These are phyloP conservation scores for Rhagonycha fulva DNA, from an alignment of 2,888 invertebrate genomes.

Conservation along the genomic window DNA sequence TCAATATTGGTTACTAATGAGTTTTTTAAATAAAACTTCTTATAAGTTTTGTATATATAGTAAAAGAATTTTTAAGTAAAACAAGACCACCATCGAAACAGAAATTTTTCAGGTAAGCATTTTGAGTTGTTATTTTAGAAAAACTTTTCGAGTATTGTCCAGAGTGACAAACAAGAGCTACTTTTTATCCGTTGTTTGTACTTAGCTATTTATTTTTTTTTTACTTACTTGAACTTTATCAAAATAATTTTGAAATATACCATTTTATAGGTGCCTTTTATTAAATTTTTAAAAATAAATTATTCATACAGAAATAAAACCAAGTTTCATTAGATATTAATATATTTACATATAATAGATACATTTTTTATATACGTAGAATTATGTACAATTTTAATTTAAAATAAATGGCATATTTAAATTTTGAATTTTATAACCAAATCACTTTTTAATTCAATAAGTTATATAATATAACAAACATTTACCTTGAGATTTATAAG, in stretches of 20 bases:
- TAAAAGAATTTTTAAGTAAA: not conserved
- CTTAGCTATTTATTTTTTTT: not conserved
- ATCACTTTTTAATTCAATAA: conserved; percentile 15
- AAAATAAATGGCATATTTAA: conserved; percentile 13
- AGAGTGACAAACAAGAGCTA: not conserved
- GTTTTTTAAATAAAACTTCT: not conserved
- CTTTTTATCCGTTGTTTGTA: not conserved
- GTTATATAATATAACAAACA: conserved; percentile 15
- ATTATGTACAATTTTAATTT: conserved; percentile 19
- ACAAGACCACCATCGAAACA: not conserved
- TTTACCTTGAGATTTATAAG: conserved; percentile 22
- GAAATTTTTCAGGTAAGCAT: not conserved
- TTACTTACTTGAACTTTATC: not conserved
- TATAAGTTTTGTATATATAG: not conserved
- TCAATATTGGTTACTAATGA: not conserved
- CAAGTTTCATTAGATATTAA: conserved; percentile 3
- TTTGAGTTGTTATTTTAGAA: not conserved
- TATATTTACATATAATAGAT: conserved; percentile 25
- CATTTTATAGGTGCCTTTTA: not conserved
- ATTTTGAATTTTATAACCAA: conserved; percentile 13
- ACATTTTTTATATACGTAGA: conserved; percentile 25
- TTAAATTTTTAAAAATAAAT: not conserved
- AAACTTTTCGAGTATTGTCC: not conserved
- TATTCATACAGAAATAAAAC: conserved; percentile 5
- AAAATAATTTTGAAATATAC: not conserved